phyloP scores from a whole-genome alignment of 2,113 vertebrate genomes.

The Albula goreensis region DNA sequence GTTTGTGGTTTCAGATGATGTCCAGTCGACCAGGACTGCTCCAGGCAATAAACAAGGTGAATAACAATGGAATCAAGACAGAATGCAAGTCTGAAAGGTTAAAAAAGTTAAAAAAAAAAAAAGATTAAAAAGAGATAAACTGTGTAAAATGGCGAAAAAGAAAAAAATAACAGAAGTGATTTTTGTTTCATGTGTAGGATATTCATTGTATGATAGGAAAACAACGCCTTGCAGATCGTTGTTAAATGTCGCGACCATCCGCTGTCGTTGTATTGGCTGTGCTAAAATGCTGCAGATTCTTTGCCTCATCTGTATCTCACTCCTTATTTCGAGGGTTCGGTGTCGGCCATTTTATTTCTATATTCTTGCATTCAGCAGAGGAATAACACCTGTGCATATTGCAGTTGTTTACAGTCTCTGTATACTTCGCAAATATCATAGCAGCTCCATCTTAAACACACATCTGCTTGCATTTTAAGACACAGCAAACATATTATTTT shows the following conservation, averaged over 20 bases:
- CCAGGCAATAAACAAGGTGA: slow-evolving; percentile 88
- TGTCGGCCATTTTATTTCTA: neutral
- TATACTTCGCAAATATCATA: neutral
- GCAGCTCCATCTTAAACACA: neutral
- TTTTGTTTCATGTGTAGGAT: slow-evolving; percentile 10
- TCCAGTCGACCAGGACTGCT: slow-evolving; percentile 87
- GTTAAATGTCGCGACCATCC: neutral
- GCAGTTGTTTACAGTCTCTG: neutral
- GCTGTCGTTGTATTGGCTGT: neutral
- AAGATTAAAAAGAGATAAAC: slow-evolving; percentile 54
- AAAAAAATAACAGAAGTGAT: slow-evolving; percentile 4
- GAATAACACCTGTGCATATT: neutral
- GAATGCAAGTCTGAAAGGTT: slow-evolving; percentile 67
- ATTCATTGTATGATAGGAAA: neutral
- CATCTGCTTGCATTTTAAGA: neutral
- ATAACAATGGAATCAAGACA: slow-evolving; percentile 83
- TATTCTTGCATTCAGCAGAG: neutral
- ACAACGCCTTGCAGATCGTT: neutral
- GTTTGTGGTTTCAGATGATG: slow-evolving; percentile 96
- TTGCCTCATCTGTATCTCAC: neutral
- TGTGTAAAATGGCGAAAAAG: slow-evolving; percentile 29
- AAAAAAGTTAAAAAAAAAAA: slow-evolving; percentile 51
- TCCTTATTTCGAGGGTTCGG: neutral
- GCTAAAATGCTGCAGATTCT: neutral
- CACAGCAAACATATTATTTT: neutral